These are phyloP conservation scores for Microhierax caerulescens DNA, from an alignment of 2,797 vertebrate genomes.

Conservation along the genomic window DNA sequence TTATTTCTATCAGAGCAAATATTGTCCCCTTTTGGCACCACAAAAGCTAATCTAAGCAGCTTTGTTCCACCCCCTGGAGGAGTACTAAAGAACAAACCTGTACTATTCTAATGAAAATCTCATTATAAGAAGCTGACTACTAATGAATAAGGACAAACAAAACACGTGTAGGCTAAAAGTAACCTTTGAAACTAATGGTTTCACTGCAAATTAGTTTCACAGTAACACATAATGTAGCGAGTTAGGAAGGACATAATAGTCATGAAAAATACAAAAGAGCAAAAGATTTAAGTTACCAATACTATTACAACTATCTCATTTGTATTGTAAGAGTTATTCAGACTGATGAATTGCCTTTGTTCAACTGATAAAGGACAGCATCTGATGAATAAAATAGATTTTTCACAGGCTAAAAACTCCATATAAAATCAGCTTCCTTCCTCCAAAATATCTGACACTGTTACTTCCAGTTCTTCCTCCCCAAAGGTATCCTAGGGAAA, in stretches of 20 bases:
- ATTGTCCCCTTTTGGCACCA: neutral
- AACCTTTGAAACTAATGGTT: neutral
- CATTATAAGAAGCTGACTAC: neutral
- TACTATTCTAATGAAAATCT: neutral
- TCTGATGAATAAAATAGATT: neutral
- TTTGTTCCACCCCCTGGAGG: neutral
- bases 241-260: neutral
- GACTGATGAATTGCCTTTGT: neutral
- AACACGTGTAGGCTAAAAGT: neutral
- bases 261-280: neutral
- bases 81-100: neutral
- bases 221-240: neutral
- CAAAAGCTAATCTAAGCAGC: neutral
- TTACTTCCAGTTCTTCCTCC: neutral
- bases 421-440: neutral
- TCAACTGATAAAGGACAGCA: neutral
- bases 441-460: neutral
- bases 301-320: neutral
- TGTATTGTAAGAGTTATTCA: neutral
- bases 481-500: neutral
- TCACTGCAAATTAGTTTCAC: neutral
- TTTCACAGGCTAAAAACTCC: neutral
- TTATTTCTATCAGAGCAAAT: neutral
- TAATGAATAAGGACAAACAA: neutral
- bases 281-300: neutral